phyloP scores from a whole-genome alignment of 1,140 invertebrate species.

The Bombus superbus region DNA sequence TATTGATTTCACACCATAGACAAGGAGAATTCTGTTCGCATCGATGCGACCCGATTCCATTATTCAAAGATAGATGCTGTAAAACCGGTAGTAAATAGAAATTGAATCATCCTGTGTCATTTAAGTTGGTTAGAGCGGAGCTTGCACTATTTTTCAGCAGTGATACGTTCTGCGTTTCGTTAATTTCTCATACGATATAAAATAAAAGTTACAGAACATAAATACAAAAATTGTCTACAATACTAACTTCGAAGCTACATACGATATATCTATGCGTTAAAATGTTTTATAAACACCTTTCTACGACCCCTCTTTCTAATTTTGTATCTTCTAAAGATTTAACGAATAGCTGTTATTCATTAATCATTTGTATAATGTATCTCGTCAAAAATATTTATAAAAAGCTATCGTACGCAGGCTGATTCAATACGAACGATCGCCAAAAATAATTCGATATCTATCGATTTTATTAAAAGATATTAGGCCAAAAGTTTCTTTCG shows the following conservation, averaged over 20 bases:
- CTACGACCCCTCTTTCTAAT: no score
- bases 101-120: background rate
- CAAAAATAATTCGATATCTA: no score
- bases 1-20: conserved; percentile 49
- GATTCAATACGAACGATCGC: no score
- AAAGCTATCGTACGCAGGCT: no score
- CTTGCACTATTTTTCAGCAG: background rate
- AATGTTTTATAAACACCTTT: no score
- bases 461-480: no score
- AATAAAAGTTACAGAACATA: no score
- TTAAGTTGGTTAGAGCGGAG: background rate
- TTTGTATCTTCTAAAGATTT: background rate
- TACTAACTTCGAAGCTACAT: background rate
- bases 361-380: background rate
- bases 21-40: conserved; percentile 47
- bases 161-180: no score
- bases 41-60: conserved; percentile 51
- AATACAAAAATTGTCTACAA: background rate
- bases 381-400: no score
- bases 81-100: background rate
- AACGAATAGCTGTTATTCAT: background rate
- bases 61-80: conserved; percentile 14
- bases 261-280: no score
- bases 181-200: no score
- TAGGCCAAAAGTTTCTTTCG: no score